These are phyloP conservation scores for Bombus confusus DNA, from an alignment of 1,140 invertebrate species.

Conservation along the genomic window DNA sequence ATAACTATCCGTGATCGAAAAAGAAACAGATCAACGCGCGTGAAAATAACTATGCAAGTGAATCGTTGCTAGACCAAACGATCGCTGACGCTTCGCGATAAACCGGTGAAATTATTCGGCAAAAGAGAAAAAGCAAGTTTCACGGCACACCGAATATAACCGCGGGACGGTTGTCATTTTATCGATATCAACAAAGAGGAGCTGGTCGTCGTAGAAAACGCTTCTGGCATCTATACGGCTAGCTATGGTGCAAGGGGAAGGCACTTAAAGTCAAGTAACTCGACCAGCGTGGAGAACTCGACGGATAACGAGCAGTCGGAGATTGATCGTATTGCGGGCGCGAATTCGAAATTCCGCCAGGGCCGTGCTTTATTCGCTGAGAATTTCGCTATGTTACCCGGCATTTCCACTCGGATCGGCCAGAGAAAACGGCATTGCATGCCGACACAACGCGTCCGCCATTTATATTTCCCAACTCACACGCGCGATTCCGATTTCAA, in stretches of 20 bases:
- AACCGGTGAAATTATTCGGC: neutral
- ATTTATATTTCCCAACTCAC: constrained; percentile 11
- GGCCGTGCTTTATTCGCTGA: constrained; percentile 47
- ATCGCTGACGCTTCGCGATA: neutral
- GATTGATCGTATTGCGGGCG: constrained; percentile 63
- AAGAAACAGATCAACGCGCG: neutral
- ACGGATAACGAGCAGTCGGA: constrained; percentile 62
- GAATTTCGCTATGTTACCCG: constrained; percentile 47
- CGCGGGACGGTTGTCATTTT: constrained; percentile 35
- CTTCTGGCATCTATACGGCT: constrained; percentile 46
- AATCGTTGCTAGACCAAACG: neutral
- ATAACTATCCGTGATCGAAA: neutral
- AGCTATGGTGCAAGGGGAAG: neutral
- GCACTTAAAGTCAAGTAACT: constrained; percentile 57
- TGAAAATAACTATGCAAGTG: neutral
- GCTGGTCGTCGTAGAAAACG: constrained; percentile 15
- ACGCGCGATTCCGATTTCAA: neutral
- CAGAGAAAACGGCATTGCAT: constrained; percentile 14
- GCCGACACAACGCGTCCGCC: neutral
- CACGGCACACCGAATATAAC: neutral
- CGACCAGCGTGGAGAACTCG: constrained; percentile 57
- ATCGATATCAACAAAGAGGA: constrained; percentile 47
- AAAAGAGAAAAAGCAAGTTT: neutral
- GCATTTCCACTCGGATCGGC: constrained; percentile 25
- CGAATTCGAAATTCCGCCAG: constrained; percentile 58